Evolutionary conservation across 2,797 vertebrate genomes (phyloP), one percentile per base, ranked within the genome.

Genomic region (Melanogrammus aeglefinus): DNA sequence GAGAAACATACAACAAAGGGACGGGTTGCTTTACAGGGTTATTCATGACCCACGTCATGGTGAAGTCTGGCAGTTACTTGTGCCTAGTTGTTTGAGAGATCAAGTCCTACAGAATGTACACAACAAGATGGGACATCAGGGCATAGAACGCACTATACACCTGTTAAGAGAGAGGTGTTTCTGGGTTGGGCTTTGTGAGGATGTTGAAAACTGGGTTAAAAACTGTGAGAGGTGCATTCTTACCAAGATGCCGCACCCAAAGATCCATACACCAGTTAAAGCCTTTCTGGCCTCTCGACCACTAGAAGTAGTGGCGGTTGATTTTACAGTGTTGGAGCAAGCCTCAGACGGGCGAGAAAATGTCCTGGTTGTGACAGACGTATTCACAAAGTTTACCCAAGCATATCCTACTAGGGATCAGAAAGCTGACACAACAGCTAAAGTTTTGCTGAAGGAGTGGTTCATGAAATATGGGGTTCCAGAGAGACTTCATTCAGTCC

Each of bases 371-470:
- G n/a, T 75, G 7, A 66, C 77, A 0, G 77, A 79, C 33, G 73
- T 75, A 18, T 79, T 79, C 35, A 75, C 73, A 21, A 79, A 79
- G 24, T 79, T 75, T 16, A 71, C n/a, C 4, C 73, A 79, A 7
- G 77, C 77, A 0, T 75, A 27, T 24, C 13, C 75, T 36, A 79
- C 66, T 9, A 1, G 9, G 10, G 74, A 76, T 13, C 66, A 79
- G 39, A 79, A 79, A 39, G 74, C 74, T 0, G 69, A 72, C 29
- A 77, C 72, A 12, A 71, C 31, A 21, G 76, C 71, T 4, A 69
- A 63, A 29, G 51, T 81, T 7, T 16, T 78, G 1, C 21, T 70
- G 3, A n/a, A 27, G 12, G 69, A 70, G 75, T 80, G 76, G 79
- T 79, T 79, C 74, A 33, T 75, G 29, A 72, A 72, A 33, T 72